Base-by-base conservation (phyloP, 2,888 invertebrate species). In the Ditylenchus weischeri region DNA sequence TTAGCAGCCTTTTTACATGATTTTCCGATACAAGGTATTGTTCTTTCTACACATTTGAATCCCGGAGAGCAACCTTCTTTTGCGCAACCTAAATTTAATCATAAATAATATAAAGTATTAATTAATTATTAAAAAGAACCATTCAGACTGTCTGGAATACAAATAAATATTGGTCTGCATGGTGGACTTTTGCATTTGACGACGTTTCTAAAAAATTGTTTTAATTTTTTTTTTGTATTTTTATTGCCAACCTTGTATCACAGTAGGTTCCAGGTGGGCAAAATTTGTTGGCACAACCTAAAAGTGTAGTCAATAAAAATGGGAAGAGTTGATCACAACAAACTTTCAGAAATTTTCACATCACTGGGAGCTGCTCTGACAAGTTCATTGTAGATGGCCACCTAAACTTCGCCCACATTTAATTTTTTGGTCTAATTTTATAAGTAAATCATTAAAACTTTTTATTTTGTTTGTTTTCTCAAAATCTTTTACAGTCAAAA, bases 181-280 rank as follows among this genome's bases (percentile, higher is more conserved):
- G 71, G 71, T 5, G 66, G 64, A 49, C 58, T 63, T 7, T 48
- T 29, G 48, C 71, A 71, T 38, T 73, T 57, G 6, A 74, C 63
- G 10, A 73, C 62, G 58, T 68, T 50, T 13, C 63, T 43, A 43
- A 15, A 15, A 43, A 43, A 43, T 8, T 43, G 29, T 29, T 29
- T 4, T 5, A 29, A 29, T 5, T 2, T 3, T 8, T 43, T 43
- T 43, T 43, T 1, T 13, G 43, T 15, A 43, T 15, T 43, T 8
- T 6, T 8, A 43, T 13, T 43, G 43, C 43, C 8, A 3, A 43
- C 43, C 43, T 57, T 21, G 71, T 61, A 13, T 69, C 70, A 47
- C 71, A 71, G 54, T 62, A 71, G 5, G 71, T 71, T 48, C 72
- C 72, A 51, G 69, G 43, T 3, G 71, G 71, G 35, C 71, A 71